Evolutionary conservation across 1,140 invertebrate species (phyloP).

Genomic region (Mya arenaria): DNA sequence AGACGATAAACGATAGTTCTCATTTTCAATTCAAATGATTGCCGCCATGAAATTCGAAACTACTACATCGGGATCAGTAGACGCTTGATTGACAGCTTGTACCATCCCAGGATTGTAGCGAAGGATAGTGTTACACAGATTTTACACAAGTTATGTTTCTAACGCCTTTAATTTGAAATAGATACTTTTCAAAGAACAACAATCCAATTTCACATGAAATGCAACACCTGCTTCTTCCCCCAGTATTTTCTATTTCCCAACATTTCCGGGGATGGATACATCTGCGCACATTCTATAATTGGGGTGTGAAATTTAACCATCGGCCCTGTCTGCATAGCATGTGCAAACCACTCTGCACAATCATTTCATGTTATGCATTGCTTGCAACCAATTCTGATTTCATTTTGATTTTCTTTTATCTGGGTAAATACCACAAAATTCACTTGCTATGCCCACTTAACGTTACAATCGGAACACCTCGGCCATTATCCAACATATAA

Average conservation of each 20-base stretch:
- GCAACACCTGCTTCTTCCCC: constrained; percentile 51
- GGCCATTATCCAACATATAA: no score
- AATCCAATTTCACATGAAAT: constrained; percentile 53
- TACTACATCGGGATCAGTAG: constrained; percentile 16
- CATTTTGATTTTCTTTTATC: no score
- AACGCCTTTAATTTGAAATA: constrained; percentile 56
- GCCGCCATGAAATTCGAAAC: constrained; percentile 50
- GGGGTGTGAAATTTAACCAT: no score
- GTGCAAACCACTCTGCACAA: no score
- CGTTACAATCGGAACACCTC: no score
- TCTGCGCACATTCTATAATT: constrained; percentile 31
- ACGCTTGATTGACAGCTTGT: constrained; percentile 52
- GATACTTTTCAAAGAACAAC: constrained; percentile 56
- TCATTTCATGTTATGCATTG: no score
- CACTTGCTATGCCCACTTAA: no score
- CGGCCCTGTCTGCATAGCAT: no score
- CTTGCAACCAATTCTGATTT: no score
- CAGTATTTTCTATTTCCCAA: not conserved
- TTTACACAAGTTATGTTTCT: constrained; percentile 49
- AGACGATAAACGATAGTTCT: constrained; percentile 38
- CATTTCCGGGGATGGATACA: not conserved
- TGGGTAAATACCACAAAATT: no score
- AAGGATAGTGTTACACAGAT: constrained; percentile 35
- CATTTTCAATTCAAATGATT: constrained; percentile 45
- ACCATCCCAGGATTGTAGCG: constrained; percentile 39